These are phyloP conservation scores for Daphoenositta chrysoptera DNA, from an alignment of 2,113 vertebrate genomes.

Conservation along the genomic window DNA sequence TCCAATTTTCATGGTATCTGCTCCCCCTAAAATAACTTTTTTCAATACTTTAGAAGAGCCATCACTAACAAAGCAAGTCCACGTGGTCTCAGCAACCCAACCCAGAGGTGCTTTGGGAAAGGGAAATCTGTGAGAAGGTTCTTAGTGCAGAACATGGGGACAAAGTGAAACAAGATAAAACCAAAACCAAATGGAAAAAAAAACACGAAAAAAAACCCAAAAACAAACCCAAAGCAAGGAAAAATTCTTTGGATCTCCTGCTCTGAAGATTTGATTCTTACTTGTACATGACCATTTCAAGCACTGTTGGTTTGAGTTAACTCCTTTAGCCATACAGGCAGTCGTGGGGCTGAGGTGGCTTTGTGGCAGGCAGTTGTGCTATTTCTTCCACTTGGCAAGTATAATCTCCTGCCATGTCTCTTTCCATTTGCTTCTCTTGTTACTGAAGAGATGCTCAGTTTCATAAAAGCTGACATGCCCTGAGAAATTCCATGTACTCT, in stretches of 20 bases:
- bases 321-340: neutral
- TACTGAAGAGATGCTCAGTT: neutral
- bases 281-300: neutral
- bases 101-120: neutral
- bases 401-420: neutral
- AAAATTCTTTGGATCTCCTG: neutral
- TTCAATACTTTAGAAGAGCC: neutral
- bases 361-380: neutral
- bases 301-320: neutral
- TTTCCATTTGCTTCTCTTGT: neutral
- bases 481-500: neutral
- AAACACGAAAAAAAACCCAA: neutral
- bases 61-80: neutral
- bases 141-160: neutral
- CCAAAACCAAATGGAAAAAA: neutral
- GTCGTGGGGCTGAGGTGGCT: neutral
- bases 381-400: neutral
- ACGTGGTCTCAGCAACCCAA: fast-evolving
- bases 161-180: neutral
- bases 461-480: neutral
- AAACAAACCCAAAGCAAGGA: neutral
- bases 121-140: neutral
- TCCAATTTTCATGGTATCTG: neutral
- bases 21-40: neutral
- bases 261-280: neutral